Evolutionary conservation across 2,888 invertebrate genomes (phyloP).

Genomic region (Trachelus tabidus): DNA sequence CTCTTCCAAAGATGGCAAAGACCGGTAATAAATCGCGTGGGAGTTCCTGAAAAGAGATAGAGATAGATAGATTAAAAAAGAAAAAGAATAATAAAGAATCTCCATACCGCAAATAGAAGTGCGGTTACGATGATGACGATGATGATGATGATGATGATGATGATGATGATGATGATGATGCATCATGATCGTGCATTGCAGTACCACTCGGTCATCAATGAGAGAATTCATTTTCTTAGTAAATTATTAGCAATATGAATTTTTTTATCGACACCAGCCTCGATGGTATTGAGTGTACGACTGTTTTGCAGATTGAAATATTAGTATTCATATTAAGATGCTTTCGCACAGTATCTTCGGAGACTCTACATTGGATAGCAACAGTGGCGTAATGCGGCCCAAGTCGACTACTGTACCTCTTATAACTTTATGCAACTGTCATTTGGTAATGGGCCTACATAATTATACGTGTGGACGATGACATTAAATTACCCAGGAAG

Average conservation of each 20-base stretch:
- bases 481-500: background rate
- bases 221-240: background rate
- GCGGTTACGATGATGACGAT: background rate
- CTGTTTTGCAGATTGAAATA: background rate
- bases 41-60: background rate
- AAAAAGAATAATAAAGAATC: background rate
- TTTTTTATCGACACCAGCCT: background rate
- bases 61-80: background rate
- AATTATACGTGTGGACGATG: background rate
- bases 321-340: background rate
- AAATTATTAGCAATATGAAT: background rate
- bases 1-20: background rate
- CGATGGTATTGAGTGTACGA: background rate
- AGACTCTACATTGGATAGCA: background rate
- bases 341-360: background rate
- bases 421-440: background rate
- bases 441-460: background rate
- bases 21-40: background rate
- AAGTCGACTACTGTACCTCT: background rate
- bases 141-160: background rate
- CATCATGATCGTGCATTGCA: background rate
- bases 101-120: background rate
- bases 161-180: background rate
- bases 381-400: background rate
- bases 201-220: background rate